Base-by-base conservation (phyloP, 2,797 vertebrate species). In the Dallia pectoralis region DNA sequence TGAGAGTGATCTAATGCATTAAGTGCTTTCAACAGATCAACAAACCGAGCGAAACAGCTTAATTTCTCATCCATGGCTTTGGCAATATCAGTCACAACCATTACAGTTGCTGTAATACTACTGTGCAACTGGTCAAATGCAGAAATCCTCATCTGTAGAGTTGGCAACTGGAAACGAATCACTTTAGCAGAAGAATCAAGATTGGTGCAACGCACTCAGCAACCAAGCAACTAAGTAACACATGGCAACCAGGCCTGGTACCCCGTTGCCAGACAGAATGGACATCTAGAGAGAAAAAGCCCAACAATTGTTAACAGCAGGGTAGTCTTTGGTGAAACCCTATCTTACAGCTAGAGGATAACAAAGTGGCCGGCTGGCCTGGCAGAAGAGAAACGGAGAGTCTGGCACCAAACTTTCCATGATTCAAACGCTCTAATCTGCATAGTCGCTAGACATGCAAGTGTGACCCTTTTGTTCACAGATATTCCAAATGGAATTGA, bases 291-390 rank as follows among this genome's bases (percentile, higher is more conserved):
- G 3, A 36, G 49, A 70, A 70, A 22, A 36, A 25, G 25, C 27
- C 32, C 11, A 40, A 59, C 69, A 59, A 70, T 59, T 25, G 69
- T 3, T 32, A 70, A 70, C 69, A 59, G 69, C 69, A 59, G 69
- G 69, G 53, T 12, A 36, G 69, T 70, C 69, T 59, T 51, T 70
- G 69, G 12, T 70, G 69, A 59, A 70, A 70, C 18, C 32, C 69
- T 14, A 36, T 56, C 51, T 32, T 56, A 6, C 51, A 33, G 69
- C 32, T 47, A 40, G 32, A 36, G 69, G 69, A 70, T 70, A 33
- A 56, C n/a, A 33, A 19, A 16, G n/a, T 25, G n/a, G 5, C 32
- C 27, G 48, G 5, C 48, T 25, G 12, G 4, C 8, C 8, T 51
- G 44, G 61, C 27, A 18, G 27, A 63, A 63, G 27, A 63, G 15